A percentile compares a stretch with the other conserved stretches of the same genome.
These are phyloP conservation scores for Eretmochelys imbricata DNA, from an alignment of 2,113 vertebrate species.

Conservation along the genomic window DNA sequence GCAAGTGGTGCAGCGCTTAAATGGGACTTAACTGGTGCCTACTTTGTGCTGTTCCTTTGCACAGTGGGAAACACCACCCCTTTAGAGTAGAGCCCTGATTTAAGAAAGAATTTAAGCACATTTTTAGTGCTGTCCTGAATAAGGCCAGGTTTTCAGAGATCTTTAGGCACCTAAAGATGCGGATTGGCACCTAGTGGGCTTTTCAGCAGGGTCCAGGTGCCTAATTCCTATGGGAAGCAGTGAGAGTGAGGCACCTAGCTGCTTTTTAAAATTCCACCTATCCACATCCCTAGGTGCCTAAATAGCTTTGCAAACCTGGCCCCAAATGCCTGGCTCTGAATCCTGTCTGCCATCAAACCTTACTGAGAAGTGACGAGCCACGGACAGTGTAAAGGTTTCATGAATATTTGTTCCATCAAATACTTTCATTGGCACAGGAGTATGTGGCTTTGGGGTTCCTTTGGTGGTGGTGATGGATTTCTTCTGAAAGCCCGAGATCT, in stretches of 20 bases:
- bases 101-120: slow-evolving; percentile 7
- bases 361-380: neutral
- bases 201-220: neutral
- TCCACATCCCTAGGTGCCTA: neutral
- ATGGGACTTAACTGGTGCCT: neutral
- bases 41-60: neutral
- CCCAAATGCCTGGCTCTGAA: neutral
- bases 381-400: neutral
- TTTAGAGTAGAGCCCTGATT: neutral
- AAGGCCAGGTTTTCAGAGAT: slow-evolving; percentile 45
- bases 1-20: neutral
- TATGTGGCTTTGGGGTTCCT: neutral
- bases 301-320: neutral
- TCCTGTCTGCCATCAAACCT: rapidly evolving
- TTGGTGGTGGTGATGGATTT: neutral
- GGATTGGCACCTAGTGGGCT: neutral
- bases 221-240: neutral
- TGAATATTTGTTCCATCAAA: neutral
- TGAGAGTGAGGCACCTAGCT: neutral
- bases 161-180: neutral
- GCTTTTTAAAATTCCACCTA: neutral
- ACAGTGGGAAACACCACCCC: neutral
- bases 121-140: slow-evolving; percentile 13
- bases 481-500: neutral
- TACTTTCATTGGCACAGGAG: neutral